Evolutionary conservation across 1,140 invertebrate genomes (phyloP).

Genomic region (Thaumatotibia leucotreta): DNA sequence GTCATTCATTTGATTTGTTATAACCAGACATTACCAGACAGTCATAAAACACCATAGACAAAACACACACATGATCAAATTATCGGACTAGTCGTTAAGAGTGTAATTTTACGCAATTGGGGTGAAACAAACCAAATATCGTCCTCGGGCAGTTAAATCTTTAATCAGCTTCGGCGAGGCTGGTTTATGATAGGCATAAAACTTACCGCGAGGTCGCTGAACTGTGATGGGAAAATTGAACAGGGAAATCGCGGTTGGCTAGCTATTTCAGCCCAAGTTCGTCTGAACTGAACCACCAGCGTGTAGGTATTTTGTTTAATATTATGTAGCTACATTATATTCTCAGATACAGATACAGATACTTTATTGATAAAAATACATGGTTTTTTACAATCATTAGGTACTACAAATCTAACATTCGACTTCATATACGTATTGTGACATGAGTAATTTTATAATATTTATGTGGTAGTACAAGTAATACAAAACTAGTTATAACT

Average conservation of each 20-base stretch:
- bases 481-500: too few species aligned
- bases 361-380: too few species aligned
- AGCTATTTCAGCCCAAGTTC: not conserved
- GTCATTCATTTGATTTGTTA: too few species aligned
- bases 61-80: not conserved
- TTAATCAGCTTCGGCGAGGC: constrained; percentile 54
- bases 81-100: not conserved
- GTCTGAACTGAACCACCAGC: not conserved
- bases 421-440: too few species aligned
- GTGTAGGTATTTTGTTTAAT: not conserved
- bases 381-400: too few species aligned
- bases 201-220: constrained; percentile 33
- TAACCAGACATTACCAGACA: not conserved
- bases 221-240: not conserved
- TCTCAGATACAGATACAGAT: too few species aligned
- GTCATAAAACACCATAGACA: not conserved
- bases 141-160: constrained; percentile 25
- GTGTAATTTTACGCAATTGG: constrained; percentile 8
- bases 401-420: too few species aligned
- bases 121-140: constrained; percentile 13
- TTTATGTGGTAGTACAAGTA: too few species aligned
- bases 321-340: too few species aligned
- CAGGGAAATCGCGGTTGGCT: not conserved
- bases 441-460: too few species aligned
- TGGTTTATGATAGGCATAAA: constrained; percentile 50